Percentiles rank a stretch among this genome's conserved stretches.
These are phyloP conservation scores for Parapristionchus giblindavisi DNA, from an alignment of 2,888 invertebrate species.

Conservation along the genomic window DNA sequence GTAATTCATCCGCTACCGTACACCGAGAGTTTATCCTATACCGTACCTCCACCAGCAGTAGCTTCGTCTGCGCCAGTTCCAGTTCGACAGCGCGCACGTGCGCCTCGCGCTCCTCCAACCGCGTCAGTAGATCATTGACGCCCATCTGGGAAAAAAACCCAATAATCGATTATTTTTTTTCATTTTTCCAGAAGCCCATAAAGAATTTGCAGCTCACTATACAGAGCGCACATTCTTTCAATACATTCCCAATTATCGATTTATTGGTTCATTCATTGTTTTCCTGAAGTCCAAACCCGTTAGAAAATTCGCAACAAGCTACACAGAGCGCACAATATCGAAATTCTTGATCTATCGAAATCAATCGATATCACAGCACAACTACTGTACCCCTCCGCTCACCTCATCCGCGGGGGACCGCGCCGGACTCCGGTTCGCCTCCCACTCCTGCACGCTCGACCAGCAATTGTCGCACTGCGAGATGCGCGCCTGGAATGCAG, in stretches of 20 bases:
- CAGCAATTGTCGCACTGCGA: slow-evolving; percentile 54
- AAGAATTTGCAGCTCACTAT: not conserved
- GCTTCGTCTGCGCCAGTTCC: slow-evolving; percentile 93
- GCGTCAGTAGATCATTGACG: slow-evolving; percentile 47
- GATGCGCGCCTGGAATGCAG: slow-evolving; percentile 46
- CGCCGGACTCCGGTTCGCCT: slow-evolving; percentile 50
- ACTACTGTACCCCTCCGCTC: not conserved
- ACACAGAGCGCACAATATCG: no score
- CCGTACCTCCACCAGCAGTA: slow-evolving; percentile 86
- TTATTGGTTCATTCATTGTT: no score
- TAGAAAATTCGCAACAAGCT: no score
- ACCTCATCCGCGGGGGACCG: slow-evolving; percentile 37
- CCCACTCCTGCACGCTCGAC: slow-evolving; percentile 53
- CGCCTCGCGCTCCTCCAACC: slow-evolving; percentile 56
- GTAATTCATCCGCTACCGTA: slow-evolving; percentile 75
- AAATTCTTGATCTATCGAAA: no score
- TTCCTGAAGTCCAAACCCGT: no score
- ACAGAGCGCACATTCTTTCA: no score
- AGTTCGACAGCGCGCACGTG: slow-evolving; percentile 78
- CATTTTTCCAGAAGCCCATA: not conserved
- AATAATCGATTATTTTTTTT: not conserved
- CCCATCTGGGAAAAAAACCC: slow-evolving; percentile 13
- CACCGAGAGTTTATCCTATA: not conserved
- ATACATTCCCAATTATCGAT: no score
- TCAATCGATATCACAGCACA: not conserved